Base-by-base conservation (phyloP, 2,888 invertebrate genomes). In the Dasysyrphus tricinctus region DNA sequence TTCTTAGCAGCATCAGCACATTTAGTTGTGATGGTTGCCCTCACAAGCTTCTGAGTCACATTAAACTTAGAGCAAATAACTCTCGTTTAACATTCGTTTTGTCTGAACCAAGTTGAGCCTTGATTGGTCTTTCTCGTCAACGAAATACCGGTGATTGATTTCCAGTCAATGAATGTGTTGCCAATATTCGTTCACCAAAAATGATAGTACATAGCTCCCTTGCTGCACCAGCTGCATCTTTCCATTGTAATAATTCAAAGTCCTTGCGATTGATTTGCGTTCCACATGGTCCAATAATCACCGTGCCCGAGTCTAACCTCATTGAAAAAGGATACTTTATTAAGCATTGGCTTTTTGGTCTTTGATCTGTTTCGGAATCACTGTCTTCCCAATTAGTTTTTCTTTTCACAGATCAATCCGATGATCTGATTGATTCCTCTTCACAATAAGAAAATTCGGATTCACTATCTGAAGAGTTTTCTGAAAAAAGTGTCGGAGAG, bases 141-240 rank as follows among this genome's bases (percentile, higher is more conserved):
- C 79, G 84, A 56, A 89, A 89, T 14, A 88, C 89, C 11, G 94
- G 94, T 4, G 94, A 94, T 67, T 92, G 93, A 88, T 93, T 94
- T 32, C 94, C 94, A 12, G 94, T 94, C 11, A 94, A 89, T 1
- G 93, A 93, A 89, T 94, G 94, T 3, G 94, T 94, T 12, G 94
- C 94, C 80, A 94, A 89, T 2, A 93, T 90, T 63, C 93, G 93
- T 83, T 94, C 92, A 3, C 93, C 92, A 89, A 94, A 94, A 19
- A 94, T 90, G 0, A 93, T 91, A 88, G 93, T 93, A 51, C 94
- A 89, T 34, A 94, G 89, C 88, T 93, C 93, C 82, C 94, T 91
- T 1, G 94, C 94, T 1, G 94, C 94, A 1, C 91, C 89, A 5
- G 93, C 92, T 88, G 93, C 91, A 1, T 93, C 83, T 12, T 72